phyloP scores from a whole-genome alignment of 1,140 invertebrate species.

The Microplitis demolitor region DNA sequence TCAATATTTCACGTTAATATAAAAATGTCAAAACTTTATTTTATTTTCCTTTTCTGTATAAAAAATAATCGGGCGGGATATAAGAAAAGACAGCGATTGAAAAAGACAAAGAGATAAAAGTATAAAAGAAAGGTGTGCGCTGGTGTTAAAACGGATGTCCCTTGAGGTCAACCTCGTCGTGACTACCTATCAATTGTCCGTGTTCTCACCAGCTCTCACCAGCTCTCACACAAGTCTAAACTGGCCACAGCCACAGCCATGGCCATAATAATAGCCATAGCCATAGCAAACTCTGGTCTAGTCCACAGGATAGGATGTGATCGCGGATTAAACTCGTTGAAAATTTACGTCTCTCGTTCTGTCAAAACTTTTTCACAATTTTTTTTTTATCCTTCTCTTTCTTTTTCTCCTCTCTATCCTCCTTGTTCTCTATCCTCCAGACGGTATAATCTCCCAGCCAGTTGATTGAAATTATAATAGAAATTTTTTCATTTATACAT shows the following conservation, averaged over 20 bases:
- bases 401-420: not conserved
- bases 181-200: constrained; percentile 1
- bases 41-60: no score
- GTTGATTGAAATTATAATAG: not conserved
- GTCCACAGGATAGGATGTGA: constrained; percentile 1
- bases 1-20: no score
- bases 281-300: not conserved
- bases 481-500: no score
- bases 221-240: no score
- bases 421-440: not conserved
- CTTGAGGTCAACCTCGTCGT: constrained; percentile 5
- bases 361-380: not conserved
- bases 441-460: not conserved
- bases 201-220: not conserved
- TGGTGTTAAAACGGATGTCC: not conserved
- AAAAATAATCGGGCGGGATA: no score
- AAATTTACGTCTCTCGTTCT: constrained; percentile 18
- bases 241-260: no score
- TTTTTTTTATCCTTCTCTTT: not conserved
- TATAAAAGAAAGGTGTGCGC: no score
- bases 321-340: constrained; percentile 1
- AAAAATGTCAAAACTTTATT: no score
- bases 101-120: no score
- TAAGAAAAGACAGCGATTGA: no score
- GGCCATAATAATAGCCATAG: no score